These are phyloP conservation scores for Mercenaria mercenaria DNA, from an alignment of 1,140 invertebrate genomes.

Conservation along the genomic window DNA sequence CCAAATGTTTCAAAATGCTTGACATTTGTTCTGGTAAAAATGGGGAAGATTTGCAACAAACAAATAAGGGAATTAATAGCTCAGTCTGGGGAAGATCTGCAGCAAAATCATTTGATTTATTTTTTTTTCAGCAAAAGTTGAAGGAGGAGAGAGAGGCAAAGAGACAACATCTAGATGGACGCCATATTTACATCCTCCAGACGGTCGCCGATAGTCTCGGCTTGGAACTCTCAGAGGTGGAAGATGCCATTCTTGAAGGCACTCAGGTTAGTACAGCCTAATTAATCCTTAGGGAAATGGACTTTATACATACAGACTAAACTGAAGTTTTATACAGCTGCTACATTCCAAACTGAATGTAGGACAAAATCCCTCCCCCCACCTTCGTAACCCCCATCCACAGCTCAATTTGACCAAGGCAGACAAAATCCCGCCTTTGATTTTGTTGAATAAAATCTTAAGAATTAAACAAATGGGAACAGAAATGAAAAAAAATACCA, in stretches of 20 bases:
- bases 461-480: too few relatives aligned
- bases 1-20: too few relatives aligned
- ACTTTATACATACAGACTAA: slow-evolving; percentile 52
- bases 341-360: neutral
- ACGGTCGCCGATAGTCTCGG: slow-evolving; percentile 84
- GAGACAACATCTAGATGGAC: slow-evolving; percentile 83
- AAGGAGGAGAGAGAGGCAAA: slow-evolving; percentile 86
- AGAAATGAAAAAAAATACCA: too few relatives aligned
- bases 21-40: too few relatives aligned
- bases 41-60: too few relatives aligned
- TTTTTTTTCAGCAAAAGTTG: slow-evolving; percentile 85
- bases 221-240: slow-evolving; percentile 84
- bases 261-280: slow-evolving; percentile 82
- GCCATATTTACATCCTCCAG: slow-evolving; percentile 84
- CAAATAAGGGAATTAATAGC: too few relatives aligned
- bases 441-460: too few relatives aligned
- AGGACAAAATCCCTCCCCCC: neutral
- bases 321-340: neutral
- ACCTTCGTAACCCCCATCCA: neutral
- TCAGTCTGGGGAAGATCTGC: too few relatives aligned
- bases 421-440: too few relatives aligned
- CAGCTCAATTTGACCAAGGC: too few relatives aligned
- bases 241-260: slow-evolving; percentile 85
- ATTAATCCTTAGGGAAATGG: neutral
- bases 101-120: too few relatives aligned